Percentiles rank a stretch among this genome's conserved stretches.
Evolutionary conservation across 2,113 vertebrate species (phyloP).

Genomic region (Paradoxurus hermaphroditus): DNA sequence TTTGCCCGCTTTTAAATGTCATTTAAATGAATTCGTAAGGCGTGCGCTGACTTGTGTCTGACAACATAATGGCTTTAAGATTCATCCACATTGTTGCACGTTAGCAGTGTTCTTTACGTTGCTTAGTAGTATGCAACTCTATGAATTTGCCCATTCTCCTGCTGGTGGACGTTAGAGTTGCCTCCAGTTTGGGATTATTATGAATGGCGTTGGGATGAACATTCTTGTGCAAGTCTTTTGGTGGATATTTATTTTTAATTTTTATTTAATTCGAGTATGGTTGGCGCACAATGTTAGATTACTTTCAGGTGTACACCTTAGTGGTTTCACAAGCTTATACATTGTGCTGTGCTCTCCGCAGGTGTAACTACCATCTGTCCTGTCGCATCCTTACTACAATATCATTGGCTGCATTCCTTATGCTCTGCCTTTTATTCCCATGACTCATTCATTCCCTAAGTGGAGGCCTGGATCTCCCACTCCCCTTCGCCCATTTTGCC

Average conservation of each 20-base stretch:
- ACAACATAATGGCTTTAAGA: neutral
- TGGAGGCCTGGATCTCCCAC: neutral
- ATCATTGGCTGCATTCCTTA: neutral
- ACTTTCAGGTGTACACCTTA: neutral
- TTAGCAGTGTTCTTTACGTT: neutral
- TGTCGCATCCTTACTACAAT: neutral
- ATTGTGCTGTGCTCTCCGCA: neutral
- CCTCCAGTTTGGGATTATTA: neutral
- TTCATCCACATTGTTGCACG: neutral
- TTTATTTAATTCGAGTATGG: neutral
- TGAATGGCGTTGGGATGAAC: neutral
- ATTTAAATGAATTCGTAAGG: neutral
- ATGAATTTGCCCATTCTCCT: neutral
- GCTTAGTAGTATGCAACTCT: neutral
- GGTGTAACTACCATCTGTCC: neutral
- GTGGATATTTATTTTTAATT: neutral
- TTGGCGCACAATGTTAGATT: neutral
- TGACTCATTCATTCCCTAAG: neutral
- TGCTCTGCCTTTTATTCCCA: neutral
- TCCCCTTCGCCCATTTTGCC: neutral
- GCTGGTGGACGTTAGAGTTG: neutral
- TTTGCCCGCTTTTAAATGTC: neutral
- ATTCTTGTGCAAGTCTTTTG: neutral
- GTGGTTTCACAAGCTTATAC: neutral
- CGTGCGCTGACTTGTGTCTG: neutral